Evolutionary conservation across 2,888 invertebrate species (phyloP).

Genomic region (Oligia fasciuncula): DNA sequence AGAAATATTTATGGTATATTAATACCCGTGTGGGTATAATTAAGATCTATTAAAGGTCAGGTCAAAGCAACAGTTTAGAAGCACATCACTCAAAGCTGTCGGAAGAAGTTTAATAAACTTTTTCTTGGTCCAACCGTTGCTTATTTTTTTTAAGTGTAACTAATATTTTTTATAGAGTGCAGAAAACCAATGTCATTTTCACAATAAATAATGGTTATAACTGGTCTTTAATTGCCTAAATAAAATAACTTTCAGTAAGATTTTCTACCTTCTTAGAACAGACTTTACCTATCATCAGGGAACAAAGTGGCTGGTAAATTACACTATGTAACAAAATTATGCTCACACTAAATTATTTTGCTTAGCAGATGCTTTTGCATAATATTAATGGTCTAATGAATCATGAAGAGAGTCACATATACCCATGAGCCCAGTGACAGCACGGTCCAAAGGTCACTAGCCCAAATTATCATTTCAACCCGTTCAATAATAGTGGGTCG

Average conservation of each 20-base stretch:
- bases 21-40: conserved; percentile 53
- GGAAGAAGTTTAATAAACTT: conserved; percentile 43
- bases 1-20: conserved; percentile 60
- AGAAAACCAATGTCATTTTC: background rate
- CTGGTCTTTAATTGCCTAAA: no score
- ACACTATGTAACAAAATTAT: background rate
- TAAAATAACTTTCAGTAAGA: no score
- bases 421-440: background rate
- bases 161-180: background rate
- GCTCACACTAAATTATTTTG: background rate
- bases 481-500: background rate
- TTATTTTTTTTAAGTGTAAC: background rate
- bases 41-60: conserved; percentile 61
- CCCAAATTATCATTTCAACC: conserved; percentile 3
- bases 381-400: background rate
- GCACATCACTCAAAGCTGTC: conserved; percentile 59
- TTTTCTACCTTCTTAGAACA: background rate
- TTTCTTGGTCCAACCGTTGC: conserved; percentile 15
- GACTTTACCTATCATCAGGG: no score
- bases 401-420: background rate
- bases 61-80: conserved; percentile 63
- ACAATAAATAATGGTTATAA: no score
- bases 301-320: background rate
- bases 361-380: background rate
- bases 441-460: background rate